Evolutionary conservation across 2,797 vertebrate species (phyloP).

Genomic region (Argyrosomus regius): DNA sequence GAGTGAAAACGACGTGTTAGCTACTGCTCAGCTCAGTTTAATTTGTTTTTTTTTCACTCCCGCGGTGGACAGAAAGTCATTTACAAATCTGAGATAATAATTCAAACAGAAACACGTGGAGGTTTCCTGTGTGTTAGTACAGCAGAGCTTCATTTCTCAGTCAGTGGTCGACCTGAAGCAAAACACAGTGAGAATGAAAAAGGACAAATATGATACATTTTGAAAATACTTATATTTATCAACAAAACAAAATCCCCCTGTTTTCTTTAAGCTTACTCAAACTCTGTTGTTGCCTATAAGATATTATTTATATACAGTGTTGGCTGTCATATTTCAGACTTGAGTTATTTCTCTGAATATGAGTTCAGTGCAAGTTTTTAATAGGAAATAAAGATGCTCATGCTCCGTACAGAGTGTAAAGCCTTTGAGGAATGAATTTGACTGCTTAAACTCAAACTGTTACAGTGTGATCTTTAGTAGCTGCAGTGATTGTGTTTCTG

Average conservation of each 20-base stretch:
- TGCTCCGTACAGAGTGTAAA: too few relatives aligned
- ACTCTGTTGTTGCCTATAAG: background rate
- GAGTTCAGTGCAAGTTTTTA: background rate
- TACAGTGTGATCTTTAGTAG: too few relatives aligned
- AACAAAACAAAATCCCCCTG: background rate
- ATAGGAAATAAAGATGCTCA: background rate
- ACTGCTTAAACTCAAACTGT: too few relatives aligned
- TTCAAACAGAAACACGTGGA: constrained; percentile 19
- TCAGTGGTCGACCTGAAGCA: constrained; percentile 18
- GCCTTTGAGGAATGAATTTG: too few relatives aligned
- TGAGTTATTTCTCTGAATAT: constrained; percentile 1
- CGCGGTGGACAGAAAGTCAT: constrained; percentile 39
- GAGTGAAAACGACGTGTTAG: constrained; percentile 29
- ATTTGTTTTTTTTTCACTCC: constrained; percentile 48
- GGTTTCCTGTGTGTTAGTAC: constrained; percentile 10
- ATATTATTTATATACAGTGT: constrained; percentile 7
- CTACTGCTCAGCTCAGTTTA: constrained; percentile 42
- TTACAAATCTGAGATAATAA: constrained; percentile 49
- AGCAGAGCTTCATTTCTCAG: constrained; percentile 39
- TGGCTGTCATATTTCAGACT: background rate
- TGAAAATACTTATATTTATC: constrained; percentile 5
- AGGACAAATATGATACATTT: constrained; percentile 3
- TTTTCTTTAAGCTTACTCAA: constrained; percentile 5
- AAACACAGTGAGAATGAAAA: constrained; percentile 20
- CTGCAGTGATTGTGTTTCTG: too few relatives aligned